A percentile compares a stretch with the other conserved stretches of the same genome.
These are phyloP conservation scores for Sisor rabdophorus DNA, from an alignment of 2,113 vertebrate genomes.

Conservation along the genomic window DNA sequence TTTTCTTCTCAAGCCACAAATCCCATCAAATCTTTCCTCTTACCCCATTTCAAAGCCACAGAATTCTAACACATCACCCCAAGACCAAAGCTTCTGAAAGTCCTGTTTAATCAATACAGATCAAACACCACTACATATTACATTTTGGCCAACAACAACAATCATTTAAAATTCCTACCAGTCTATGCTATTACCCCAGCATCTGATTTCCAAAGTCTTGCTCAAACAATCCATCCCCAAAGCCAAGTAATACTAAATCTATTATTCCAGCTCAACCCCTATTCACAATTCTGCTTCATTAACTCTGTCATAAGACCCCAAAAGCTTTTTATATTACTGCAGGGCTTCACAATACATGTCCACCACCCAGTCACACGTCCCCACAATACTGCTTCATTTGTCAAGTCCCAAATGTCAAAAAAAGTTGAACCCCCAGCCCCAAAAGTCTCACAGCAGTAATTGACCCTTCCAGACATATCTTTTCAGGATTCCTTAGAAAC, in stretches of 20 bases:
- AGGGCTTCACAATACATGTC: neutral
- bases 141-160: neutral
- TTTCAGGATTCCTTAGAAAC: neutral
- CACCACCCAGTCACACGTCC: neutral
- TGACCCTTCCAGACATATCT: neutral
- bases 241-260: neutral
- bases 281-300: neutral
- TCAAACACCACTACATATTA: neutral
- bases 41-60: neutral
- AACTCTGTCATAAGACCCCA: neutral
- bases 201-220: neutral
- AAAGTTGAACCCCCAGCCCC: neutral
- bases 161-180: neutral
- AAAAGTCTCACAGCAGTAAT: neutral
- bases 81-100: neutral
- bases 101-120: neutral
- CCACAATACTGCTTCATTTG: slow-evolving; percentile 11
- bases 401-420: neutral
- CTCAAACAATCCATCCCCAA: neutral
- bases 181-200: neutral
- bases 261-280: neutral
- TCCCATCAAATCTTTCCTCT: neutral
- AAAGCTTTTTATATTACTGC: neutral
- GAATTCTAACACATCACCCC: neutral
- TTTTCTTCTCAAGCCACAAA: neutral